phyloP scores from a whole-genome alignment of 2,113 vertebrate species.

The Gasterosteus nipponicus region DNA sequence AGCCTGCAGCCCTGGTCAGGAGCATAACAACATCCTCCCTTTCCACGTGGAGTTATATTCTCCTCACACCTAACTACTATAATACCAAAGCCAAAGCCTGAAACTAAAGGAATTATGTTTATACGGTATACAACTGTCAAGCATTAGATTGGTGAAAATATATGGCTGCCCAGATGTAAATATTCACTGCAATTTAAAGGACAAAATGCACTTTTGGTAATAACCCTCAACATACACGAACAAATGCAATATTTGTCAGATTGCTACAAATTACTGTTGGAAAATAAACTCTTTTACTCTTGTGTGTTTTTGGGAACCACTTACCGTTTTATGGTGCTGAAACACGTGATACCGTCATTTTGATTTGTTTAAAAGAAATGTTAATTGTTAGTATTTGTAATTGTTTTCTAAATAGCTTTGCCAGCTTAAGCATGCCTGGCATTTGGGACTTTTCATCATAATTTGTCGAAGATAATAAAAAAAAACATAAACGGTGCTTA shows the following conservation, averaged over 20 bases:
- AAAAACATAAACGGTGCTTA: not conserved
- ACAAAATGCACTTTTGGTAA: not conserved
- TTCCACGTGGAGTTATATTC: constrained; percentile 29
- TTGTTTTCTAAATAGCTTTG: not conserved
- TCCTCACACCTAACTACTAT: not conserved
- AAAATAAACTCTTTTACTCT: not conserved
- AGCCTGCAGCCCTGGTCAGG: constrained; percentile 60
- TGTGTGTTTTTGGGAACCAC: not conserved
- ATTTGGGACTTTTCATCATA: not conserved
- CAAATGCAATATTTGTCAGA: not conserved
- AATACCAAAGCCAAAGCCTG: not conserved
- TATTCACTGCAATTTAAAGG: not conserved
- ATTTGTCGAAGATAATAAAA: not conserved
- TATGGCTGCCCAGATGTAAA: not conserved
- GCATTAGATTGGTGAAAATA: not conserved
- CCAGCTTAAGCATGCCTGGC: not conserved
- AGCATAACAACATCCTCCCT: constrained; percentile 51
- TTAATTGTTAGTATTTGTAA: not conserved
- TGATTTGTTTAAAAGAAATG: not conserved
- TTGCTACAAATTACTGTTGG: not conserved
- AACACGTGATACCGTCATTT: not conserved
- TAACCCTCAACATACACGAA: not conserved
- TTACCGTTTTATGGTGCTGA: not conserved
- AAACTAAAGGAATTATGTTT: not conserved
- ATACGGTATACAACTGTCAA: not conserved